A percentile compares a stretch with the other conserved stretches of the same genome.
Evolutionary conservation across 2,888 invertebrate genomes (phyloP).

Genomic region (Cheilosia pagana): DNA sequence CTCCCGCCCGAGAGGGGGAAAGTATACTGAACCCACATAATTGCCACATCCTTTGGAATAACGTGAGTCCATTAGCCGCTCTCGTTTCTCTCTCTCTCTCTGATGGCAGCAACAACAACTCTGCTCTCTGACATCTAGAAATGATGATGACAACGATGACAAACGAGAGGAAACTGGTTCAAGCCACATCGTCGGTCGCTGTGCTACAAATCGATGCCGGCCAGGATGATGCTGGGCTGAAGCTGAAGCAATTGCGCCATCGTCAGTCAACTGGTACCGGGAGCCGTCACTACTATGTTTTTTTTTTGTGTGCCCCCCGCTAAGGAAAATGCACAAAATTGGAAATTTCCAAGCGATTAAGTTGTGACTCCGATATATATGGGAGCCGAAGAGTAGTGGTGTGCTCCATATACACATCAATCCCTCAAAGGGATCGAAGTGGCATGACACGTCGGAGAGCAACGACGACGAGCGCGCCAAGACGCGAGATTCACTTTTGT

Average conservation of each 20-base stretch:
- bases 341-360: slow-evolving; percentile 74
- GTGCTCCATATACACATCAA: slow-evolving; percentile 51
- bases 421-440: slow-evolving; percentile 33
- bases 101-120: slow-evolving; percentile 54
- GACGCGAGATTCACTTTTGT: slow-evolving; percentile 11
- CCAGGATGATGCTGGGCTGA: neutral
- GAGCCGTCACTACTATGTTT: slow-evolving; percentile 14
- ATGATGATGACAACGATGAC: slow-evolving; percentile 73
- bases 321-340: slow-evolving; percentile 64
- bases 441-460: neutral
- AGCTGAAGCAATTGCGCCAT: slow-evolving; percentile 26
- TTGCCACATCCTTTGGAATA: slow-evolving; percentile 72
- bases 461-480: neutral
- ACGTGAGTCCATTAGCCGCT: slow-evolving; percentile 70
- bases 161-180: slow-evolving; percentile 72
- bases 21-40: slow-evolving; percentile 70
- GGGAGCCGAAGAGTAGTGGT: neutral
- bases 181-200: slow-evolving; percentile 21
- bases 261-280: slow-evolving; percentile 53
- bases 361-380: slow-evolving; percentile 55
- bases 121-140: slow-evolving; percentile 56
- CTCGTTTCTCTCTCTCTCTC: slow-evolving; percentile 20
- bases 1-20: slow-evolving; percentile 53
- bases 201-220: slow-evolving; percentile 44
- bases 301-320: neutral